Conservation (phyloP, 1,140 invertebrate species). For the Parasteatoda tepidariorum region DNA sequence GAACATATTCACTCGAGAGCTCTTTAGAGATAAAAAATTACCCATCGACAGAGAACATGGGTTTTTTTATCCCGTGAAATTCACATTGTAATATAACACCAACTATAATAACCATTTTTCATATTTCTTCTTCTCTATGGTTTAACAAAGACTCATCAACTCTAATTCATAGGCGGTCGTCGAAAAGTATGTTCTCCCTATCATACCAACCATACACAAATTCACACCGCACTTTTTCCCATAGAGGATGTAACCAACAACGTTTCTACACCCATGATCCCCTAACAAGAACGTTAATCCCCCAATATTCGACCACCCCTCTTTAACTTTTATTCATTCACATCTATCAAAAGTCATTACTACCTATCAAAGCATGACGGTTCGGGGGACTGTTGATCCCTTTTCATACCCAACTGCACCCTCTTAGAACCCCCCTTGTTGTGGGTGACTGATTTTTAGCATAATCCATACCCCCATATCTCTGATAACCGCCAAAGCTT, state of each 20-base stretch:
- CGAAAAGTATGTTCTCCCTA: neutral
- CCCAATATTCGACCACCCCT: neutral
- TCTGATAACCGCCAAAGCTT: constrained; percentile 42
- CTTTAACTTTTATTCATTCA: constrained; percentile 36
- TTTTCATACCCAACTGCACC: constrained; percentile 18
- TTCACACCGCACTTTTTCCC: neutral
- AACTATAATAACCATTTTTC: too few relatives aligned
- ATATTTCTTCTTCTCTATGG: too few relatives aligned
- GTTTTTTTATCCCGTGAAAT: too few relatives aligned
- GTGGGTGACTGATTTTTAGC: constrained; percentile 32
- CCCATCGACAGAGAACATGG: too few relatives aligned
- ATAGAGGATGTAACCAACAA: neutral
- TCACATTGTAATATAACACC: too few relatives aligned
- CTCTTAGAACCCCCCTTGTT: constrained; percentile 14
- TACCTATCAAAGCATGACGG: constrained; percentile 53
- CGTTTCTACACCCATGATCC: neutral
- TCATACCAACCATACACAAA: neutral
- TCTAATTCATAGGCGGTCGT: constrained; percentile 6
- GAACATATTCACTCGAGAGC: too few relatives aligned
- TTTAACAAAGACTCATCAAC: neutral
- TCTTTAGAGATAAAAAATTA: too few relatives aligned
- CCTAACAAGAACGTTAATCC: neutral
- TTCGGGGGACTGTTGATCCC: constrained; percentile 44
- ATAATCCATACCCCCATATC: neutral
- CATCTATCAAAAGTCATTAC: constrained; percentile 57